Evolutionary conservation across 2,797 vertebrate species (phyloP).

Genomic region (Agapornis canus): DNA sequence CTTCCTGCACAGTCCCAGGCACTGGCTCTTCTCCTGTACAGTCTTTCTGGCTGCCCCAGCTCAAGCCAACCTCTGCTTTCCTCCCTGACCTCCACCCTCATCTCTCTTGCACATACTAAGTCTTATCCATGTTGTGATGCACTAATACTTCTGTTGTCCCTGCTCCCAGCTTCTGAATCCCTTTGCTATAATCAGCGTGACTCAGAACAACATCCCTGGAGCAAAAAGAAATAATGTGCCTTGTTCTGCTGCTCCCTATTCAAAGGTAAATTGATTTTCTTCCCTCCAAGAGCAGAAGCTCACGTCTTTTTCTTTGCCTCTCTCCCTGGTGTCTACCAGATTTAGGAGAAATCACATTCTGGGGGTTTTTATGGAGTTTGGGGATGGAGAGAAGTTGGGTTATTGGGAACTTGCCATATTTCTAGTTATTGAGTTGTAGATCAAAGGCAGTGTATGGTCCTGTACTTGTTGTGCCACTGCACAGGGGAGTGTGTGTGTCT

Average conservation of each 20-base stretch:
- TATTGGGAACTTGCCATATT: neutral
- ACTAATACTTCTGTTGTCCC: neutral
- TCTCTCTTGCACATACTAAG: neutral
- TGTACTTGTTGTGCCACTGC: neutral
- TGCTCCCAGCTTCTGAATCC: neutral
- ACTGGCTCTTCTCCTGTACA: neutral
- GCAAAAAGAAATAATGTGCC: constrained; percentile 7
- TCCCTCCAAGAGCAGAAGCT: constrained; percentile 39
- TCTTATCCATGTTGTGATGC: neutral
- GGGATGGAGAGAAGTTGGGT: neutral
- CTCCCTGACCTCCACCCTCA: neutral
- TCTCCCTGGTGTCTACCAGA: neutral
- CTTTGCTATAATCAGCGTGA: neutral
- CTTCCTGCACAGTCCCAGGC: neutral
- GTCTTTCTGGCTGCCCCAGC: neutral
- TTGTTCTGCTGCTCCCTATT: constrained; percentile 20
- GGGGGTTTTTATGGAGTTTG: neutral
- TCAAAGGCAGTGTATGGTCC: rapidly evolving
- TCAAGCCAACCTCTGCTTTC: neutral
- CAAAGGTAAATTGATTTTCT: constrained; percentile 30
- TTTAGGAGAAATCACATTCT: neutral
- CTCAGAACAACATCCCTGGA: neutral
- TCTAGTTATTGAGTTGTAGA: neutral
- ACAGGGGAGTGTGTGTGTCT: neutral
- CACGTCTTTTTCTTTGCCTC: neutral